Evolutionary conservation across 2,888 invertebrate species (phyloP).

Genomic region (Lottia scabra): DNA sequence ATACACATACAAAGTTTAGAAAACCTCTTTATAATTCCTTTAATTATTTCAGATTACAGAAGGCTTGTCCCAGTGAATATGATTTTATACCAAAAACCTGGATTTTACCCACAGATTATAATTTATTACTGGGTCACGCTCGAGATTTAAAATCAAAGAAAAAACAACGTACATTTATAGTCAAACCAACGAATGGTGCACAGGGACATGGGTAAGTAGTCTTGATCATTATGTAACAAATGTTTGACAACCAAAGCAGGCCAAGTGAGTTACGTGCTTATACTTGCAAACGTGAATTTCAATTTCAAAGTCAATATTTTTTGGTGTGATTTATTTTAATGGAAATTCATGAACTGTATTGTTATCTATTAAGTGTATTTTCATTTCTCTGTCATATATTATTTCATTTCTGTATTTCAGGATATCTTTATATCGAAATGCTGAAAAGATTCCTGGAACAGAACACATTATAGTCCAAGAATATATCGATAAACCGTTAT

Average conservation of each 20-base stretch:
- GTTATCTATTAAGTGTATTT: too few species aligned
- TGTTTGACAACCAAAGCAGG: too few species aligned
- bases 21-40: too few species aligned
- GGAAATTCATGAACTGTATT: too few species aligned
- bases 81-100: conserved; percentile 68
- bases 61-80: conserved; percentile 65
- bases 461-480: conserved; percentile 68
- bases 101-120: conserved; percentile 67
- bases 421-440: conserved; percentile 59
- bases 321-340: too few species aligned
- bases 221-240: too few species aligned
- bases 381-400: too few species aligned
- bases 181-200: conserved; percentile 69
- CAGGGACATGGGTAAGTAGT: conserved; percentile 68
- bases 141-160: conserved; percentile 64
- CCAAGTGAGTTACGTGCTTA: too few species aligned
- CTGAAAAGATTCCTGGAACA: conserved; percentile 62
- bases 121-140: conserved; percentile 58
- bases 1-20: too few species aligned
- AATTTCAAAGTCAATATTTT: too few species aligned
- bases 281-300: too few species aligned
- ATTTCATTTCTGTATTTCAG: conserved; percentile 40
- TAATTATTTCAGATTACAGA: conserved; percentile 58
- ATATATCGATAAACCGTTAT: conserved; percentile 68
- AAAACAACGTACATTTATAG: conserved; percentile 65